Conservation (phyloP, 2,113 vertebrate genomes). For the Forbesichthys agassizii region DNA sequence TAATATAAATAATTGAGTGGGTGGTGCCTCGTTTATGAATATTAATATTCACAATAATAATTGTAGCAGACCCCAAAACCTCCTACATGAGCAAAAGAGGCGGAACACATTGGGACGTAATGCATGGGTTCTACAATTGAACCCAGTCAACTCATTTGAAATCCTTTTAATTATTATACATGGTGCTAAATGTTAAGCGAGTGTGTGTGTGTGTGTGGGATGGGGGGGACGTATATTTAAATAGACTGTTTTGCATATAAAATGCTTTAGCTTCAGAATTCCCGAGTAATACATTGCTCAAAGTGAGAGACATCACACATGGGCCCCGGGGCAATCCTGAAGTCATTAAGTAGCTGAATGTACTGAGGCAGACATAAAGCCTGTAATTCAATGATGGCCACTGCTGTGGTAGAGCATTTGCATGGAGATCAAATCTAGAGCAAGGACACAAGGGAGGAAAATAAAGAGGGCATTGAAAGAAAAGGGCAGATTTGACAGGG, state of each 20-base stretch:
- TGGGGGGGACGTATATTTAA: conserved; percentile 63
- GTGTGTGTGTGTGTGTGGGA: neutral
- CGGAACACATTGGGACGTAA: no score
- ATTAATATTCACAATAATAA: no score
- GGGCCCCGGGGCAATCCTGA: conserved; percentile 56
- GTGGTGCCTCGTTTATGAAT: no score
- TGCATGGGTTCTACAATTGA: conserved; percentile 25
- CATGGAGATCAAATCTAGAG: conserved; percentile 66
- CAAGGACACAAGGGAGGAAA: conserved; percentile 3
- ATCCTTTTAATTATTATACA: conserved; percentile 66
- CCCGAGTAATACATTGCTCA: conserved; percentile 74
- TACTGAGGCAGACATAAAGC: conserved; percentile 66
- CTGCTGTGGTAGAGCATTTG: conserved; percentile 64
- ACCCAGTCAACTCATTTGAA: conserved; percentile 52
- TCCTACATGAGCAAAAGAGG: no score
- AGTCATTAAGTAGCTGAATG: conserved; percentile 73
- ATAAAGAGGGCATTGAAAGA: neutral
- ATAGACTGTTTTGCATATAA: conserved; percentile 80
- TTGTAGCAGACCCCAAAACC: no score
- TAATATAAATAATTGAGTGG: no score
- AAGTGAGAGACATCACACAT: conserved; percentile 60
- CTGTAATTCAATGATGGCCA: conserved; percentile 71
- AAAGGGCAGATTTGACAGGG: neutral
- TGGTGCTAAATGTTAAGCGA: conserved; percentile 63
- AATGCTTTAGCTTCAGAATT: conserved; percentile 75